Conservation (phyloP, 2,797 vertebrate species). For the Typhlichthys eigenmanni region DNA sequence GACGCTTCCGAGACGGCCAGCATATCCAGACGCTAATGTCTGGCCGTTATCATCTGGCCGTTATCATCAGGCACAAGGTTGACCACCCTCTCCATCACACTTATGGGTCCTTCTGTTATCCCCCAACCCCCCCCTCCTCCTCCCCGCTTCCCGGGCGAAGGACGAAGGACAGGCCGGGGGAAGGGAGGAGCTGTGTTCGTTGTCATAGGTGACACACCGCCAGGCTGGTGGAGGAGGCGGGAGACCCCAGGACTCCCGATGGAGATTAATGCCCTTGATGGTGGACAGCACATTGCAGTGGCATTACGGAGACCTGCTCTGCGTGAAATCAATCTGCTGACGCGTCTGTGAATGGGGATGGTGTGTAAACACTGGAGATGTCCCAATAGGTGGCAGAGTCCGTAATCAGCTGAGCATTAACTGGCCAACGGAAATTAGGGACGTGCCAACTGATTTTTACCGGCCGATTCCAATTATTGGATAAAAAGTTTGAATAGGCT, state of each 20-base stretch:
- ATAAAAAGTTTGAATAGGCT: no score
- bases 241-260: constrained; percentile 13
- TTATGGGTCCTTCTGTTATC: constrained; percentile 65
- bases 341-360: not conserved
- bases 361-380: not conserved
- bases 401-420: no score
- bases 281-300: not conserved
- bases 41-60: constrained; percentile 52
- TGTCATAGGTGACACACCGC: constrained; percentile 8
- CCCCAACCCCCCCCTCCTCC: not conserved
- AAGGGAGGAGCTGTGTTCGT: constrained; percentile 1
- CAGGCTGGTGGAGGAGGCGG: constrained; percentile 16
- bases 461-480: no score
- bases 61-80: constrained; percentile 59
- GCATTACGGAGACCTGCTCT: not conserved
- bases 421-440: no score
- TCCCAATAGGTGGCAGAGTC: not conserved
- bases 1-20: constrained; percentile 23
- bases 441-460: no score
- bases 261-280: constrained; percentile 31
- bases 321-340: not conserved
- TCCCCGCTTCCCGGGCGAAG: no score
- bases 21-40: constrained; percentile 49
- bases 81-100: constrained; percentile 67
- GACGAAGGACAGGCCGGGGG: constrained; percentile 37